Percentiles rank a stretch among this genome's conserved stretches.
Evolutionary conservation across 2,113 vertebrate species (phyloP).

Genomic region (Dissostichus mawsoni): DNA sequence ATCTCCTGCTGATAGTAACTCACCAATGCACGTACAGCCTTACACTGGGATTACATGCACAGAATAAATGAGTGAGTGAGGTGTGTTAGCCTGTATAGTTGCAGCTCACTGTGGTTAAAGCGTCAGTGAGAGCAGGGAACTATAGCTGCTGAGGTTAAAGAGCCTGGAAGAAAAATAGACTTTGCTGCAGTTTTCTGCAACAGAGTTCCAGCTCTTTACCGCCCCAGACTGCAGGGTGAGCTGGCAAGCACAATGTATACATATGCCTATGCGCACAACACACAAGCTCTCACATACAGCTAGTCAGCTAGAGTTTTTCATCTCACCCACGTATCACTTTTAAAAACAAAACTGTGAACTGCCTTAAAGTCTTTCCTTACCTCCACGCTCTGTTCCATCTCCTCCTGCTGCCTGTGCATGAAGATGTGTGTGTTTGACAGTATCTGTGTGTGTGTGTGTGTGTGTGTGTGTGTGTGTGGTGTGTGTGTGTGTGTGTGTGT

Average conservation of each 20-base stretch:
- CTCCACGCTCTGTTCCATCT: constrained; percentile 72
- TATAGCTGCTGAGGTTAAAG: background rate
- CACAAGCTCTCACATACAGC: constrained; percentile 9
- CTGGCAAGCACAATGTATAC: constrained; percentile 16
- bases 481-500: constrained; percentile 4
- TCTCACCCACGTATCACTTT: constrained; percentile 16
- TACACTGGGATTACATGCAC: constrained; percentile 1
- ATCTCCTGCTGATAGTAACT: background rate
- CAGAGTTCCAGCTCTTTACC: constrained; percentile 42
- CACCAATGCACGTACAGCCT: background rate
- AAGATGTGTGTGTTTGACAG: constrained; percentile 14
- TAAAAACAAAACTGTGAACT: constrained; percentile 33
- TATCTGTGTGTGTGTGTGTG: constrained; percentile 11
- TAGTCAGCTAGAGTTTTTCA: background rate
- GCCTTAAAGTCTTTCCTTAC: constrained; percentile 72
- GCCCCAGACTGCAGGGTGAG: constrained; percentile 32
- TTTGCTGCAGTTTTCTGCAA: constrained; percentile 67
- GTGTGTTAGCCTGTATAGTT: background rate
- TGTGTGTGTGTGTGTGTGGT: constrained; percentile 30
- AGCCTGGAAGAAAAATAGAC: constrained; percentile 20
- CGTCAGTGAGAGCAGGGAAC: background rate
- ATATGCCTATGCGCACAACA: background rate
- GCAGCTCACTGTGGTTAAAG: background rate
- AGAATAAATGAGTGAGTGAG: constrained; percentile 5
- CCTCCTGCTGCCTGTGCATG: constrained; percentile 72